Evolutionary conservation across 2,888 invertebrate species (phyloP), one percentile per base, ranked within the genome.

Genomic region (Hydraecia micacea): DNA sequence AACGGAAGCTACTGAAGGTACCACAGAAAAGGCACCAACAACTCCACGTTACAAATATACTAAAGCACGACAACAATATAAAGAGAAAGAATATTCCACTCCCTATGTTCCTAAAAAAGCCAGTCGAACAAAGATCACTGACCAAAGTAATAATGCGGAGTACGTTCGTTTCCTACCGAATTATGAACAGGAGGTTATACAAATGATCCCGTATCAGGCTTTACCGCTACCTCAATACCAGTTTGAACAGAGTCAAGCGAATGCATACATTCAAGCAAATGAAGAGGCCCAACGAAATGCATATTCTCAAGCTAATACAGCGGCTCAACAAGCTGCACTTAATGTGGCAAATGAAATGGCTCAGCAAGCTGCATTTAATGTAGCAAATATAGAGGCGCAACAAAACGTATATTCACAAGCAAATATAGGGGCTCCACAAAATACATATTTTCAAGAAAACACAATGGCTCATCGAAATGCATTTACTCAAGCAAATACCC

Each of bases 121-220:
- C 39, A 73, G 73, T 60, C 75, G 67, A 83, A 72, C 58, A 1
- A 88, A 85, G 69, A 71, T 72, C 1, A 73, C 83, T 13, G 79
- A 68, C 32, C 67, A 84, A 80, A 84, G 58, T 21, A 75, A 70
- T 62, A 74, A 71, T 68, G 65, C 58, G 4, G 86, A 89, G 3
- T 86, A 87, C 66, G 86, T 90, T 58, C 90, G 89, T 28, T 90
- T 87, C 32, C 81, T 89, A 49, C 87, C 88, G 6, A 86, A 82
- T 69, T 89, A 87, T 46, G 88, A 89, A 60, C 55, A 78, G 18
- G 88, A 89, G 32, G 81, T 75, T 69, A 49, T 86, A 32, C 88
- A 86, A 76, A 76, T 85, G 25, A 42, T 73, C 9, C 85, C 84
- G 2, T 87, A 74, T 52, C 28, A 75, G 9, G 67, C 76, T n/a